Evolutionary conservation across 2,113 vertebrate genomes (phyloP), one percentile per base, ranked within the genome.

Genomic region (Sphyrna mokarran): DNA sequence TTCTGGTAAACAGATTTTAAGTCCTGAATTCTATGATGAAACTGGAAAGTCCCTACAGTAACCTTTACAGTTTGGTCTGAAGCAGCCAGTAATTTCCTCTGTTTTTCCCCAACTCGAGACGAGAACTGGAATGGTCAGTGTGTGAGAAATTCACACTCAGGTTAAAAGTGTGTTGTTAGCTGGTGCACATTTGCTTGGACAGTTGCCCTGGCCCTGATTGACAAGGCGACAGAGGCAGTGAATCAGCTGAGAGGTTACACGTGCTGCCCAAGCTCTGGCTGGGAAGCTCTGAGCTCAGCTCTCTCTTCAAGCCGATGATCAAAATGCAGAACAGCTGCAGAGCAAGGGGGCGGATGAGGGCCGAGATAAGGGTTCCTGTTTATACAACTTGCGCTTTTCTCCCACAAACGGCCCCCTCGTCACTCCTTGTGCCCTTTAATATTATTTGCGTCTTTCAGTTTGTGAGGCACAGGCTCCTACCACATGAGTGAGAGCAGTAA

Each of bases 1-100:
- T 93, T 93, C 61, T 40, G 33, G 33, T 66, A 68, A 93, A 66
- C 61, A 93, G 61, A 18, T 93, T 68, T 66, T 14, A 54, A 89
- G 86, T 89, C 5, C 37, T 40, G 86, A 37, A 58, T 63, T 37
- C 61, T 91, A 11, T 93, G 61, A 91, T 91, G 33, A 93, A 37
- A 93, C 89, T 93, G 89, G 89, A 93, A 93, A 66, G 58, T 93
- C 89, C 89, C 89, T 61, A n/a, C 66, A 93, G n/a, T 68, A 93
- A 93, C 89, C 89, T 54, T n/a, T 66, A 43, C 20, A 91, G 7
- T 91, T 58, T 2, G 89, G n/a, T 91, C 89, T 22, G 61, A 93
- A 61, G 18, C 61, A 37, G 89, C 11, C 23, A 93, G 33, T 93
- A 33, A 66, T 20, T 20, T 66, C 14, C 13, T 91, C 18, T 16